Evolutionary conservation across 2,113 vertebrate genomes (phyloP), one percentile per base, ranked within the genome.

Genomic region (Salvelinus namaycush): DNA sequence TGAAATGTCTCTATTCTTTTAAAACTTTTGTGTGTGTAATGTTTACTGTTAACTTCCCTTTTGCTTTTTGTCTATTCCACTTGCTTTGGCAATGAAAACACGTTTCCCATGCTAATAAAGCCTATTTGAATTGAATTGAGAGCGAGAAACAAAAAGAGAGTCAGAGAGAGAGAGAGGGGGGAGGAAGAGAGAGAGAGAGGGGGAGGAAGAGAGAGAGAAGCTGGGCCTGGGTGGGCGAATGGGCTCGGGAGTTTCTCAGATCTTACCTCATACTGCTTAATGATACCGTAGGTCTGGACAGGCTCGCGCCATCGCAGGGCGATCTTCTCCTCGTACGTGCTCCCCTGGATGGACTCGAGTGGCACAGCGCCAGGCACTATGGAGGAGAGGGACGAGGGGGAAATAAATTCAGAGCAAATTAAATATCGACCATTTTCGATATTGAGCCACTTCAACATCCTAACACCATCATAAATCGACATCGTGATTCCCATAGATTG

Each of bases 261-360:
- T 39, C 83, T 81, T 93, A 99, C 98, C 95, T 99, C 97, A 22
- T 99, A 99, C 62, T 96, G 94, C 1, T 95, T 96, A 88, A 99
- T 98, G 51, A 97, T 92, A 57, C 98, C 98, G 2, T 95, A 98
- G 0, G 96, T 98, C 83, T 98, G 95, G 0, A 79, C 91, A 4
- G 98, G 98, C 20, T 98, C 96, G 66, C 93, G 93, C 98, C 98
- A 99, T 5, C 96, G 95, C 76, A 99, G 94, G 78, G 95, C 94
- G 83, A 99, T 97, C 92, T 97, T 97, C 91, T 99, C 96, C 83
- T 99, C 98, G 72, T 96, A 97, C 16, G 96, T 96, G 84, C 93
- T 97, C 79, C 98, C 96, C 77, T 96, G 91, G 76, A 99, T 95
- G 7, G 98, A 99, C 54, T 97, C 96, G 62, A 94, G 87, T 0